These are phyloP conservation scores for Dasypolia templi DNA, from an alignment of 2,888 invertebrate species.

Conservation along the genomic window DNA sequence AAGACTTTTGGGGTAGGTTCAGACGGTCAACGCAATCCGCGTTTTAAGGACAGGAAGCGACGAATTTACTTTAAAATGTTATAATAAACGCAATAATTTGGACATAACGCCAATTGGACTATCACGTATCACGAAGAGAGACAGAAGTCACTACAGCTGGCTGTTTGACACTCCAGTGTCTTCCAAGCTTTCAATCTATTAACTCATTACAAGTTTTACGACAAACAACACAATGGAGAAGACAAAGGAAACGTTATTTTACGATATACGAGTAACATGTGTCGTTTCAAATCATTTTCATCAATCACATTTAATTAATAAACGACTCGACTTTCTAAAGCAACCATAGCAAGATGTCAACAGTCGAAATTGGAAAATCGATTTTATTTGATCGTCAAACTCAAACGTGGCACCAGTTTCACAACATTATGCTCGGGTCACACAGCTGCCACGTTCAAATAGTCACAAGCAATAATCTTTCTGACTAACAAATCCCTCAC, in stretches of 20 bases:
- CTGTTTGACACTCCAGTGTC: too few species aligned
- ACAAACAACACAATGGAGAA: neutral
- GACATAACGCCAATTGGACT: too few species aligned
- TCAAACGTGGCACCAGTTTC: slow-evolving; percentile 7
- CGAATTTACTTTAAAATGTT: neutral
- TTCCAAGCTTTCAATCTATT: neutral
- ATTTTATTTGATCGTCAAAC: slow-evolving; percentile 30
- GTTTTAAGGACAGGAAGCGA: neutral
- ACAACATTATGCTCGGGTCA: slow-evolving; percentile 10
- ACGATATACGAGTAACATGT: too few species aligned
- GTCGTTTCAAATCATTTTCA: slow-evolving; percentile 1
- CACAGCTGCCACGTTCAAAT: slow-evolving; percentile 47
- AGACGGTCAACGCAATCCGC: neutral
- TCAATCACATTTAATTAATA: slow-evolving; percentile 8
- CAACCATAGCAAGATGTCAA: slow-evolving; percentile 20
- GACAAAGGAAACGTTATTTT: neutral
- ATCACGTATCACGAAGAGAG: too few species aligned
- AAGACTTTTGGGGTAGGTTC: neutral
- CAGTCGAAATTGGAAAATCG: slow-evolving; percentile 15
- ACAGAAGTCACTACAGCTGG: too few species aligned
- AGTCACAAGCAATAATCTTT: slow-evolving; percentile 28
- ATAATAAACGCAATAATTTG: neutral
- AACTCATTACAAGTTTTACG: neutral
- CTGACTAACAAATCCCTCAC: slow-evolving; percentile 46
- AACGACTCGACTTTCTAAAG: neutral